phyloP scores from a whole-genome alignment of 1,140 invertebrate genomes.

The Gryllus bimaculatus region DNA sequence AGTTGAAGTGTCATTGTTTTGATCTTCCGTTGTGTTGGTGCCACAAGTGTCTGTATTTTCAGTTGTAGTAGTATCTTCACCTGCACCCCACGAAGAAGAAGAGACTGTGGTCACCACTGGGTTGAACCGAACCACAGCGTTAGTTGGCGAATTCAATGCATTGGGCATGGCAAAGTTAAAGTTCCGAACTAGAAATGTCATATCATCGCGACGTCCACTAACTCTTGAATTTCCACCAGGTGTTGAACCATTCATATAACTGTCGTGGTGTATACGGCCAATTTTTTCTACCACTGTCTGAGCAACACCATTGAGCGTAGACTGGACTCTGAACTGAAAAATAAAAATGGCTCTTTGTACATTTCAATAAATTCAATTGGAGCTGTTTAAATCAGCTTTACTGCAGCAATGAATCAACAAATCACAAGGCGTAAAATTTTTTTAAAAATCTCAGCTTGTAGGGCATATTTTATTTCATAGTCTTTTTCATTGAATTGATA shows the following conservation, averaged over 20 bases:
- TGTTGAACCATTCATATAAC: constrained; percentile 52
- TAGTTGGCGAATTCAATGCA: constrained; percentile 42
- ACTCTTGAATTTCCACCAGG: constrained; percentile 7
- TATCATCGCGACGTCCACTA: constrained; percentile 56
- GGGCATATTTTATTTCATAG: too few species aligned
- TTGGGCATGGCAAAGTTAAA: constrained; percentile 72
- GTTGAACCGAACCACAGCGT: constrained; percentile 41
- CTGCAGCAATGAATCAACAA: too few species aligned
- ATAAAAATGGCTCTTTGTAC: too few species aligned
- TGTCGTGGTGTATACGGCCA: constrained; percentile 72
- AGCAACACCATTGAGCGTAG: constrained; percentile 69
- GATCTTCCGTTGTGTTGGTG: constrained; percentile 16
- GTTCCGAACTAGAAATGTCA: constrained; percentile 76
- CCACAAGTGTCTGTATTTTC: constrained; percentile 7
- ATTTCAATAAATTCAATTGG: too few species aligned
- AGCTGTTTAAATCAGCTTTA: too few species aligned
- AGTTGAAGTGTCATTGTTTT: constrained; percentile 13
- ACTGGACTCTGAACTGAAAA: constrained; percentile 64
- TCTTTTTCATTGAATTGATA: too few species aligned
- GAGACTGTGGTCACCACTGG: constrained; percentile 42
- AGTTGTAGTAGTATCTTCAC: constrained; percentile 14
- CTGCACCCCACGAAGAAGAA: constrained; percentile 11
- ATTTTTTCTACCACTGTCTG: constrained; percentile 82
- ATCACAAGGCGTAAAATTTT: too few species aligned
- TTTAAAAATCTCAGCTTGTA: too few species aligned